Evolutionary conservation across 2,797 vertebrate genomes (phyloP).

Genomic region (Onychomys torridus): DNA sequence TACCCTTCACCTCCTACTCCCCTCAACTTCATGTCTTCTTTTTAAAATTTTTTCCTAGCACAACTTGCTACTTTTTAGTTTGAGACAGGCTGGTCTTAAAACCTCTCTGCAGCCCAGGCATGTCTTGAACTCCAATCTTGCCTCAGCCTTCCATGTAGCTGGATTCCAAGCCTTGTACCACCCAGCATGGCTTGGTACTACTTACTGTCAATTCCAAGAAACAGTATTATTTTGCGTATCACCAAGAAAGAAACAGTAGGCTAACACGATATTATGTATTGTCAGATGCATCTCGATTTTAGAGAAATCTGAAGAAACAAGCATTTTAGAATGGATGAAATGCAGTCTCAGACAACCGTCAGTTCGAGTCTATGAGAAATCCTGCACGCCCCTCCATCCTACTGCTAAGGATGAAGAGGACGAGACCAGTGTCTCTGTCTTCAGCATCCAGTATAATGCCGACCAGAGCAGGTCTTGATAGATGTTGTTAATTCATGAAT

Average conservation of each 20-base stretch:
- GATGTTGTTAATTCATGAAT: constrained; percentile 25
- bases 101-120: neutral
- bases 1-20: neutral
- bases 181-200: neutral
- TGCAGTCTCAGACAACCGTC: neutral
- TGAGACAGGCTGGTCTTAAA: neutral
- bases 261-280: neutral
- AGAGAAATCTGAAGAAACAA: neutral
- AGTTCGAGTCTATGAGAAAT: neutral
- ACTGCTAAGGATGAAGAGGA: neutral
- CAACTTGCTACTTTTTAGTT: neutral
- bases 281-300: neutral
- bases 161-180: too few relatives aligned
- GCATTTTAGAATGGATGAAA: neutral
- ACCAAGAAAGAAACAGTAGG: neutral
- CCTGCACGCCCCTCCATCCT: neutral
- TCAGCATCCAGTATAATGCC: neutral
- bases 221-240: neutral
- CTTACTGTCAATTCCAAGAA: neutral
- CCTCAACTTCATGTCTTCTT: neutral
- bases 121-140: neutral
- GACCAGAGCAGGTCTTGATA: neutral
- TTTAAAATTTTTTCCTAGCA: neutral
- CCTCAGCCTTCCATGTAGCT: neutral
- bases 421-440: neutral